phyloP scores from a whole-genome alignment of 2,113 vertebrate species.

The Amblyornis subalaris region DNA sequence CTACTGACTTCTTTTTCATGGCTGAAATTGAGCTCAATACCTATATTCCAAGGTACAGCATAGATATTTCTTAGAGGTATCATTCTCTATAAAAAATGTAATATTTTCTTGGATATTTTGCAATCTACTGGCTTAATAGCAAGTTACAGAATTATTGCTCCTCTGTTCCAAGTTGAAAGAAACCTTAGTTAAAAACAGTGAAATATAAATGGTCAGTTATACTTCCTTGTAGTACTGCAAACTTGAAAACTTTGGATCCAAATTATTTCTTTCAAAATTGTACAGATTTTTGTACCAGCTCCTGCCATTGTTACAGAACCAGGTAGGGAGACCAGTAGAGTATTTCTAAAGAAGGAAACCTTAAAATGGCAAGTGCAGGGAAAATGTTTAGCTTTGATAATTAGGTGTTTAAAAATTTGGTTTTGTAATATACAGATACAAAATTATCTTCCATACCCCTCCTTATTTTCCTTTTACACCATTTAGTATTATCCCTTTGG shows the following conservation, averaged over 20 bases:
- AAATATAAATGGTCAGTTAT: not conserved
- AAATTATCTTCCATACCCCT: not conserved
- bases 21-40: not conserved
- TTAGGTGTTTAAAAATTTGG: not conserved
- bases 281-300: not conserved
- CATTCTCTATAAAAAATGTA: not conserved
- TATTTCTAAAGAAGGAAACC: not conserved
- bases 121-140: not conserved
- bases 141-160: not conserved
- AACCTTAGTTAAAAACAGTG: not conserved
- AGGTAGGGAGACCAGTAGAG: not conserved
- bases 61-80: not conserved
- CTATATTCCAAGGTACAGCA: not conserved
- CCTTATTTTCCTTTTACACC: not conserved
- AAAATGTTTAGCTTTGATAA: not conserved
- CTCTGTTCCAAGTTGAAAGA: not conserved
- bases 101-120: not conserved
- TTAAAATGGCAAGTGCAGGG: not conserved
- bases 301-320: not conserved
- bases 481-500: not conserved
- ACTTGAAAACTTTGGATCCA: not conserved
- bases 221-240: not conserved
- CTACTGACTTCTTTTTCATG: not conserved
- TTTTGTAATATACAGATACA: not conserved
- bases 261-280: not conserved